phyloP scores from a whole-genome alignment of 2,888 invertebrate species.

The Heliconius ethilla region DNA sequence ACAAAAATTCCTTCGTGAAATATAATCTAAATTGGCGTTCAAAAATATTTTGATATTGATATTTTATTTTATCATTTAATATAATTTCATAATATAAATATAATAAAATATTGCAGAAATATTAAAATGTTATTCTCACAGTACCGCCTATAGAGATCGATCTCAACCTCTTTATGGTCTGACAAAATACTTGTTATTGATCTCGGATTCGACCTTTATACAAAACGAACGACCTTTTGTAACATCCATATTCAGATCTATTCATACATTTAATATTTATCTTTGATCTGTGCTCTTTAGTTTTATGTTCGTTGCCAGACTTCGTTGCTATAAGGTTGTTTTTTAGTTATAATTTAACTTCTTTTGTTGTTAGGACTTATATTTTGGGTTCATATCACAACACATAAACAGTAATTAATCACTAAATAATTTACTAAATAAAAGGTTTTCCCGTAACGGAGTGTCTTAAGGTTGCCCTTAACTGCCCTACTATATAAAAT shows the following conservation, averaged over 20 bases:
- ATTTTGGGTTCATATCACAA: background rate
- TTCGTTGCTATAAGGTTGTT: background rate
- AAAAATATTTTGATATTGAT: background rate
- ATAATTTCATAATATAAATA: no score
- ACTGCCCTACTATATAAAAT: background rate
- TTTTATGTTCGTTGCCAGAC: background rate
- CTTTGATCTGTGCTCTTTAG: conserved; percentile 16
- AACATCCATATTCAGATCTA: conserved; percentile 16
- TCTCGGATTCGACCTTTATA: conserved; percentile 12
- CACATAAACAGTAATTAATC: background rate
- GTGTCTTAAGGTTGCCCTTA: background rate
- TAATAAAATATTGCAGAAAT: background rate
- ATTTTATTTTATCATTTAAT: background rate
- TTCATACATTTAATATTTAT: conserved; percentile 9
- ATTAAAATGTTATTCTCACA: background rate
- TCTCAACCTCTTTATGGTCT: conserved; percentile 4
- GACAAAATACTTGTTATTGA: conserved; percentile 17
- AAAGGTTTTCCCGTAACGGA: background rate
- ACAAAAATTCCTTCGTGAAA: background rate
- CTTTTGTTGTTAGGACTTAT: background rate
- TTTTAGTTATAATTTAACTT: background rate
- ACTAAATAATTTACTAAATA: background rate
- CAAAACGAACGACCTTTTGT: conserved; percentile 20
- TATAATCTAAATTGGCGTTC: no score
- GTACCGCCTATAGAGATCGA: conserved; percentile 1